phyloP scores from a whole-genome alignment of 2,888 invertebrate genomes.

The Lasioglossum figueresi region DNA sequence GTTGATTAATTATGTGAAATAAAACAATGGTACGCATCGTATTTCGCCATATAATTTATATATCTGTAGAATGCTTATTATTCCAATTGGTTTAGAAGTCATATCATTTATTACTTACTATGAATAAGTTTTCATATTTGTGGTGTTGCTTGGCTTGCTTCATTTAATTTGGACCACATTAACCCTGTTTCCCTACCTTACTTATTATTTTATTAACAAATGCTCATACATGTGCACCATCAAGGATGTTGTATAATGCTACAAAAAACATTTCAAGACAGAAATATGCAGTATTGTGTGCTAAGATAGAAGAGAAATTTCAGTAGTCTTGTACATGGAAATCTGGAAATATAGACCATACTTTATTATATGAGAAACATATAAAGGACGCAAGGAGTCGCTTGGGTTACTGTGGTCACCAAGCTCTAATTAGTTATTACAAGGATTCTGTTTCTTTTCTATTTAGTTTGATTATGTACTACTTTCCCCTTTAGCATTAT shows the following conservation, averaged over 20 bases:
- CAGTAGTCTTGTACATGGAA: slow-evolving; percentile 40
- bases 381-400: slow-evolving; percentile 78
- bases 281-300: slow-evolving; percentile 62
- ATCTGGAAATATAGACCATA: slow-evolving; percentile 68
- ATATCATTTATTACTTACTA: slow-evolving; percentile 63
- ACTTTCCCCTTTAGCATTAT: slow-evolving; percentile 52
- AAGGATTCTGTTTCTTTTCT: slow-evolving; percentile 57
- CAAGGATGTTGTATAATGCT: slow-evolving; percentile 58
- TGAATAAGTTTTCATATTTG: slow-evolving; percentile 70
- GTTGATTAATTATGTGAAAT: background rate
- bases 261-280: slow-evolving; percentile 56
- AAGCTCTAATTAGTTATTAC: slow-evolving; percentile 80
- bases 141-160: slow-evolving; percentile 81
- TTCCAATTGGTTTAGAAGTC: slow-evolving; percentile 60
- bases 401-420: slow-evolving; percentile 83
- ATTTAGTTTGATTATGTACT: slow-evolving; percentile 45
- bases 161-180: slow-evolving; percentile 82
- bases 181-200: slow-evolving; percentile 82
- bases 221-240: slow-evolving; percentile 78
- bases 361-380: slow-evolving; percentile 56
- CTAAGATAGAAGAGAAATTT: slow-evolving; percentile 53
- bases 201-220: slow-evolving; percentile 79
- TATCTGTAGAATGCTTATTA: slow-evolving; percentile 72
- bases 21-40: slow-evolving; percentile 59
- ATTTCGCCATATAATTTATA: slow-evolving; percentile 60